Evolutionary conservation across 2,888 invertebrate species (phyloP).

Genomic region (Philhelius pedissequus): DNA sequence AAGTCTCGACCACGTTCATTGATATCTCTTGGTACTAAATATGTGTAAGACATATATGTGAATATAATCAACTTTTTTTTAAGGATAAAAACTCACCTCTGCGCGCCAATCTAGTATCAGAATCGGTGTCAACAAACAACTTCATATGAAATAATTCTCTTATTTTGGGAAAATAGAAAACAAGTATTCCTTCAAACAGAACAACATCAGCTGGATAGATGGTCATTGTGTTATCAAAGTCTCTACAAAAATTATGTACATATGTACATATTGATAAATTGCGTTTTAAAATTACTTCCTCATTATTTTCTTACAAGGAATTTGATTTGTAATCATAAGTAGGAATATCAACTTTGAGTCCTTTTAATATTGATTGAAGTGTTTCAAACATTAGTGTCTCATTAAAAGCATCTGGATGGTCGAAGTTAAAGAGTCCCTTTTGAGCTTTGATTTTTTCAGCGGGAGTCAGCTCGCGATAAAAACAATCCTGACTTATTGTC

Average conservation of each 20-base stretch:
- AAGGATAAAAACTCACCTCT: constrained; percentile 84
- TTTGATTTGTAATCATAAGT: constrained; percentile 96
- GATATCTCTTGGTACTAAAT: constrained; percentile 95
- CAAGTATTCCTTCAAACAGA: constrained; percentile 97
- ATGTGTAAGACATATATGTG: not conserved
- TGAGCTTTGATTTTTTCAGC: constrained; percentile 91
- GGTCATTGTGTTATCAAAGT: constrained; percentile 85
- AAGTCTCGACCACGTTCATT: constrained; percentile 96
- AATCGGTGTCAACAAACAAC: constrained; percentile 99
- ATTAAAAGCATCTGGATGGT: constrained; percentile 99
- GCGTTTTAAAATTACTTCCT: not conserved
- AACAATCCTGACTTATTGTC: constrained; percentile 97
- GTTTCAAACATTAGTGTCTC: constrained; percentile 90
- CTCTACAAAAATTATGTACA: constrained; percentile 75
- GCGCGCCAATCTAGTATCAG: constrained; percentile 96
- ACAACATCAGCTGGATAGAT: constrained; percentile 98
- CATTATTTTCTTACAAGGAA: constrained; percentile 84
- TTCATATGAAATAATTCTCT: constrained; percentile 99
- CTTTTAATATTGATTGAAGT: constrained; percentile 89
- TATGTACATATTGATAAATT: not conserved
- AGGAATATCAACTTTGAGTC: constrained; percentile 93
- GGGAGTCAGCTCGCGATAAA: constrained; percentile 92
- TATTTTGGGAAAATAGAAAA: constrained; percentile 97
- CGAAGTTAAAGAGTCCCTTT: constrained; percentile 97
- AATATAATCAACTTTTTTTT: not conserved